Evolutionary conservation across 2,888 invertebrate genomes (phyloP), one percentile per base, ranked within the genome.

Genomic region (Clistopyga incitator): DNA sequence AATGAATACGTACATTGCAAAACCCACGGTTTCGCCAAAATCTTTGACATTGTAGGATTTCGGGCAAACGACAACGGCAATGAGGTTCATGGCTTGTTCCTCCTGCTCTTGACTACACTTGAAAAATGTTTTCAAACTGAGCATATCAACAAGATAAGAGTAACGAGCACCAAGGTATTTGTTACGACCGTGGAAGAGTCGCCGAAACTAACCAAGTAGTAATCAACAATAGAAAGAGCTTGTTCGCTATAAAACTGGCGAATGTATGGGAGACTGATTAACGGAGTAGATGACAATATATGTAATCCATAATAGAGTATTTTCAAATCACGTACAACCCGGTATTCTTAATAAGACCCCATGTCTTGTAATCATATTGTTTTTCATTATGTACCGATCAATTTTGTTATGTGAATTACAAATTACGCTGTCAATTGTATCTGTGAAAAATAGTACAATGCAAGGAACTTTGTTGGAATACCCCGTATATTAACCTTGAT

Each of bases 181-280:
- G 50, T 50, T 50, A 50, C 2, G 2, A 50, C 50, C 50, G 18
- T 50, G 6, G 18, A 50, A n/a, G 50, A 50, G 50, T 4, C 50
- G 18, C 50, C 50, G n/a, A 50, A 50, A 50, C 50, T 18, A 18
- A 10, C 50, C 6, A n/a, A n/a, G n/a, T 50, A n/a, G 18, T 50
- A 50, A 50, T 50, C n/a, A 10, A 50, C 50, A 50, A n/a, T n/a
- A 50, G 6, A n/a, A 50, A 50, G 3, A 50, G n/a, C 18, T 50
- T 50, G n/a, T n/a, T 50, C 8, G 50, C 50, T n/a, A 50, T 50
- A 6, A n/a, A 50, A 50, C 6, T 50, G 18, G 50, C 50, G 18
- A 50, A 50, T 50, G 50, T 50, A n/a, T 50, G n/a, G 50, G 50
- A 50, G 18, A 50, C 50, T 3, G 50, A 50, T 50, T 50, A 38